Evolutionary conservation across 2,888 invertebrate genomes (phyloP).

Genomic region (Zaprionus obscuricornis): DNA sequence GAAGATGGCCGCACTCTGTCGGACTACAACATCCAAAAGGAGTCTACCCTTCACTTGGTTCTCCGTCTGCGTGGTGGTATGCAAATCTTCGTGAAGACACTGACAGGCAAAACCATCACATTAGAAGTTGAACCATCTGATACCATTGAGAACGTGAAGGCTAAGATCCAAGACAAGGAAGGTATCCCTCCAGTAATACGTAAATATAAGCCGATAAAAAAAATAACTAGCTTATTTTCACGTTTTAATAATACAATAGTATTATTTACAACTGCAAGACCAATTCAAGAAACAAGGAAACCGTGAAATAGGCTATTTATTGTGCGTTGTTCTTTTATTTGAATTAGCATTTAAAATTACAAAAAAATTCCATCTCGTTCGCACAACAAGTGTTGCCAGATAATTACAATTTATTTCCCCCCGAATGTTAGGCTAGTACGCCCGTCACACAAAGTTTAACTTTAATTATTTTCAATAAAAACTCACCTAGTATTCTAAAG

Average conservation of each 20-base stretch:
- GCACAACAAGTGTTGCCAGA: conserved; percentile 3
- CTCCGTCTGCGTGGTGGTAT: conserved; percentile 95
- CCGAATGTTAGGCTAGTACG: no score
- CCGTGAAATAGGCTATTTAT: neutral
- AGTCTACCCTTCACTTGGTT: conserved; percentile 86
- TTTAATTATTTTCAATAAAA: neutral
- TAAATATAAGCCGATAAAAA: neutral
- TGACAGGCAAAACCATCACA: conserved; percentile 72
- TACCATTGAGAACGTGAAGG: conserved; percentile 70
- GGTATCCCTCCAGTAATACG: conserved; percentile 65
- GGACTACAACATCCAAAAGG: conserved; percentile 85
- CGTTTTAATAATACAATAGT: neutral
- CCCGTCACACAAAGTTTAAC: neutral
- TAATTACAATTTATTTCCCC: no score
- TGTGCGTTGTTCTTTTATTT: conserved; percentile 2
- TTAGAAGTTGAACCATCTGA: conserved; percentile 65
- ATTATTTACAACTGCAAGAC: conserved; percentile 7
- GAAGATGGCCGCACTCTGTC: conserved; percentile 94
- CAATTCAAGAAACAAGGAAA: no score
- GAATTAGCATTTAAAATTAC: no score
- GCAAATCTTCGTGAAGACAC: conserved; percentile 71
- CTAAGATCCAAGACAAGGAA: conserved; percentile 74
- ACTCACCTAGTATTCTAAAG: conserved; percentile 39
- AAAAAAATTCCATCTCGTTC: no score
- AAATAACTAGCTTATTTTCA: neutral